Evolutionary conservation across 2,797 vertebrate species (phyloP), one percentile per base, ranked within the genome.

Genomic region (Nasua narica): DNA sequence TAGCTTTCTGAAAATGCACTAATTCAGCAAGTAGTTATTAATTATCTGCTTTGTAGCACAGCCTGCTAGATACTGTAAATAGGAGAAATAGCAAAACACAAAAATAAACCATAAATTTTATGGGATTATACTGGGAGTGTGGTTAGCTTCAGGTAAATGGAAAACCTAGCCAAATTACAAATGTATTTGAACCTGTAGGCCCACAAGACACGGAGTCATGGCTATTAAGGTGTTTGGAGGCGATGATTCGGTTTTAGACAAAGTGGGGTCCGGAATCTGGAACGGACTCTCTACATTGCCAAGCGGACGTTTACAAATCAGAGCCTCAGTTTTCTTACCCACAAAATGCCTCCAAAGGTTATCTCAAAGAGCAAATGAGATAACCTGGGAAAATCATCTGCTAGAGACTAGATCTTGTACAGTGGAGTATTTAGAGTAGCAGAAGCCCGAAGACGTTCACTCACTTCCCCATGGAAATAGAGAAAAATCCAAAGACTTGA

Each of bases 401-500:
- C 0, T 8, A 4, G 7, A 19, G 8, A 65, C 29, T 7, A 52
- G 32, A 40, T 40, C n/a, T 65, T n/a, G 18, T 70, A 23, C 5
- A 58, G 27, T 1, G 7, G n/a, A 69, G 23, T 19, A 29, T 13
- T 83, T n/a, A 32, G 1, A 4, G 7, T 2, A 54, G 10, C 1
- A 37, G 58, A 85, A 2, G 3, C 52, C 21, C 60, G n/a, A 82
- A 84, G 65, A 10, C 2, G 10, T 87, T 7, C n/a, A 46, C 29
- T 65, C 16, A 58, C 10, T 84, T 87, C 84, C 67, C 67, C 13
- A 23, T 16, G 29, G 23, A 92, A 88, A 83, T 12, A 16, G 77
- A 85, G 70, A 87, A 91, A 95, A 94, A 69, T 25, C 18, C 91
- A 87, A 83, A 90, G 58, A 90, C 48, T 43, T 52, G 12, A 70